These are phyloP conservation scores for Hippocampus barbouri DNA, from an alignment of 2,113 vertebrate genomes.

Conservation along the genomic window DNA sequence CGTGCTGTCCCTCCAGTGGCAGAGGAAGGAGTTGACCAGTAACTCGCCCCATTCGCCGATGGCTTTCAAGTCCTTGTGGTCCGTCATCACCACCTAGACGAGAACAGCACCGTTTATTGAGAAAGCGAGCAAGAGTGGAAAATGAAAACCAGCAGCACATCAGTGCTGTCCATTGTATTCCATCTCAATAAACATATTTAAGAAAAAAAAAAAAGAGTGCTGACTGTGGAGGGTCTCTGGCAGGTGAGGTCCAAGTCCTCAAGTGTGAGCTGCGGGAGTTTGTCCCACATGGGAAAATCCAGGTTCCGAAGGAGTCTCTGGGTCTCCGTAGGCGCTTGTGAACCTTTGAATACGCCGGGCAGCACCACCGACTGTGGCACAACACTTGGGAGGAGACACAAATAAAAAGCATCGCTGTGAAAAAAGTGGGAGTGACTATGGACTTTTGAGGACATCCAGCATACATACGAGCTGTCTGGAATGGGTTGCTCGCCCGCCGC, in stretches of 20 bases:
- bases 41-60: slow-evolving; percentile 75
- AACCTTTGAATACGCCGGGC: slow-evolving; percentile 61
- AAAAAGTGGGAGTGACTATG: too few species aligned
- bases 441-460: slow-evolving; percentile 3
- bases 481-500: not conserved
- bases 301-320: slow-evolving; percentile 58
- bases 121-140: not conserved
- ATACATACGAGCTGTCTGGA: slow-evolving; percentile 49
- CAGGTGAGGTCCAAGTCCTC: slow-evolving; percentile 70
- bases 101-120: not conserved
- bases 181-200: not conserved
- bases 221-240: slow-evolving; percentile 54
- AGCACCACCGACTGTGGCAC: slow-evolving; percentile 42
- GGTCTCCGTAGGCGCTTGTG: slow-evolving; percentile 15
- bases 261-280: slow-evolving; percentile 41
- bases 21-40: slow-evolving; percentile 74
- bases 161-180: not conserved
- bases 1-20: slow-evolving; percentile 61
- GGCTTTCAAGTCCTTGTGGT: slow-evolving; percentile 31
- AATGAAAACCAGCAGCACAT: too few species aligned
- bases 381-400: slow-evolving; percentile 12
- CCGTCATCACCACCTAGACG: slow-evolving; percentile 52
- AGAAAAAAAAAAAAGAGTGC: slow-evolving; percentile 5
- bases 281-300: slow-evolving; percentile 63
- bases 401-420: not conserved